These are phyloP conservation scores for Oreochromis tanganicae DNA, from an alignment of 2,113 vertebrate genomes.

Conservation along the genomic window DNA sequence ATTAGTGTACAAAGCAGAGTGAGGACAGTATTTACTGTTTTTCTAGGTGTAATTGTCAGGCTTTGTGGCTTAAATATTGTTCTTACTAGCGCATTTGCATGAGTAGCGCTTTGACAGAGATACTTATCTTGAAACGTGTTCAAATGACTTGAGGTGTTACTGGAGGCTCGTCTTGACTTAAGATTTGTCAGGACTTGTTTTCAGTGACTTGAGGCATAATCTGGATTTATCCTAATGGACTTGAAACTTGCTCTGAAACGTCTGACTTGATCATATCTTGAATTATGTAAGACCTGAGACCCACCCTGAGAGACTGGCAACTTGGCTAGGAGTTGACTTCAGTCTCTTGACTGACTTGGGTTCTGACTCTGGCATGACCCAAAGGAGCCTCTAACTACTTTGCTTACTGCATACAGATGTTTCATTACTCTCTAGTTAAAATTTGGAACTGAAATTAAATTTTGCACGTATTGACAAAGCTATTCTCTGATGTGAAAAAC, in stretches of 20 bases:
- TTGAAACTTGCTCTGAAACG: not conserved
- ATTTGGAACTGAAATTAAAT: not conserved
- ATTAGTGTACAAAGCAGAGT: not conserved
- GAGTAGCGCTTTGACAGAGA: not conserved
- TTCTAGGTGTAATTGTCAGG: not conserved
- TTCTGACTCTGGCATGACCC: not conserved
- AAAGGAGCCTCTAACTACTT: not conserved
- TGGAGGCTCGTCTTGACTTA: not conserved
- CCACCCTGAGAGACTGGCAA: not conserved
- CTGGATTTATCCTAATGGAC: not conserved
- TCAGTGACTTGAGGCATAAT: not conserved
- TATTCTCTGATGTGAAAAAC: not conserved
- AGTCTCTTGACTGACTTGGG: not conserved
- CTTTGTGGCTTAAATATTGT: not conserved
- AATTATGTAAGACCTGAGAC: not conserved
- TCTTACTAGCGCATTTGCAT: not conserved
- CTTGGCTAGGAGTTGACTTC: not conserved
- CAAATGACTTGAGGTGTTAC: not conserved
- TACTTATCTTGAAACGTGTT: not conserved
- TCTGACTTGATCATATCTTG: not conserved
- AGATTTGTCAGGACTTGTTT: not conserved
- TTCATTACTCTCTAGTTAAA: not conserved
- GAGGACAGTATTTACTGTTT: not conserved
- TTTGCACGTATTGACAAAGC: not conserved
- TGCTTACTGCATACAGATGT: not conserved